Percentiles rank a stretch among this genome's conserved stretches.
Evolutionary conservation across 1,140 invertebrate species (phyloP).

Genomic region (Heliconius melpomene): DNA sequence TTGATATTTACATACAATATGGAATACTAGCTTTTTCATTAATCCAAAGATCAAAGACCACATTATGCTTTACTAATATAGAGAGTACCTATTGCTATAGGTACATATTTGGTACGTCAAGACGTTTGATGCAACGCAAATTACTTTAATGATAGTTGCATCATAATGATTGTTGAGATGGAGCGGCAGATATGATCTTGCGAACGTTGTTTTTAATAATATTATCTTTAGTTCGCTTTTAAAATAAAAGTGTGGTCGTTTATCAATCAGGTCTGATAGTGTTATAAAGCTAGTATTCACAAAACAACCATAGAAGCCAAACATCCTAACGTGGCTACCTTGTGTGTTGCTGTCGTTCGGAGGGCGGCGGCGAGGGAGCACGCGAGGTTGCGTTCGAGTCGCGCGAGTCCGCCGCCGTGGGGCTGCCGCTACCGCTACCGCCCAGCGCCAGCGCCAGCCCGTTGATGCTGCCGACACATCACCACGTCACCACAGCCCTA

Average conservation of each 20-base stretch:
- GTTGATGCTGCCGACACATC: slow-evolving; percentile 80
- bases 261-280: not conserved
- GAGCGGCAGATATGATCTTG: not conserved
- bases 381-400: slow-evolving; percentile 68
- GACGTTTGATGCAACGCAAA: slow-evolving; percentile 2
- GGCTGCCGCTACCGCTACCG: slow-evolving; percentile 72
- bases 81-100: not conserved
- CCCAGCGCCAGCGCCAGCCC: slow-evolving; percentile 80
- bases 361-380: slow-evolving; percentile 67
- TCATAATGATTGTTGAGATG: not conserved
- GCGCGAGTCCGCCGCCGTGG: slow-evolving; percentile 57
- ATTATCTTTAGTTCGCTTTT: not conserved
- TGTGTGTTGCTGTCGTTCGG: slow-evolving; percentile 69
- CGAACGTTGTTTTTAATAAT: not conserved
- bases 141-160: not conserved
- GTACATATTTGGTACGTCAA: not conserved
- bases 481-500: slow-evolving; percentile 77
- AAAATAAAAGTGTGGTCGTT: not conserved
- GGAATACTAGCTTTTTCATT: slow-evolving; percentile 45
- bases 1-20: slow-evolving; percentile 35
- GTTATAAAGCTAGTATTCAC: slow-evolving; percentile 52
- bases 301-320: slow-evolving; percentile 68
- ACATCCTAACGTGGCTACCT: slow-evolving; percentile 78
- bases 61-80: not conserved
- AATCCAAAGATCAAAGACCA: slow-evolving; percentile 4